A percentile compares a stretch with the other conserved stretches of the same genome.
Evolutionary conservation across 2,888 invertebrate species (phyloP).

Genomic region (Drosophila seclusa): DNA sequence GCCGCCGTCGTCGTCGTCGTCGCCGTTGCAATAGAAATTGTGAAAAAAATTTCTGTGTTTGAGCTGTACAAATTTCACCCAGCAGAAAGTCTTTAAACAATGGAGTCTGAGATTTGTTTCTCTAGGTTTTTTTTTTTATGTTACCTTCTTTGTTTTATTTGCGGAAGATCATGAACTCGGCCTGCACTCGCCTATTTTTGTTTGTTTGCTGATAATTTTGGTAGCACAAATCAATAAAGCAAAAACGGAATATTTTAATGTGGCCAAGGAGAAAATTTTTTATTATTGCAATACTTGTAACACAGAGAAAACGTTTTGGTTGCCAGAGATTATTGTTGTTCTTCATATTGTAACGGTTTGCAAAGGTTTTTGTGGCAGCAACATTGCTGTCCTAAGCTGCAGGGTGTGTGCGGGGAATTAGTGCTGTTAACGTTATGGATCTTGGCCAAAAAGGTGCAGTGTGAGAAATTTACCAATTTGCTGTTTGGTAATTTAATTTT

Average conservation of each 20-base stretch:
- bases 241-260: conserved; percentile 64
- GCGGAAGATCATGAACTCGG: conserved; percentile 74
- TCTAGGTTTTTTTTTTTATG: conserved; percentile 32
- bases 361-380: conserved; percentile 23
- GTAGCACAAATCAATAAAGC: conserved; percentile 78
- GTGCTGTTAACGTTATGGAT: conserved; percentile 37
- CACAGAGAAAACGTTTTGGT: conserved; percentile 56
- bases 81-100: conserved; percentile 63
- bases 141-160: conserved; percentile 30
- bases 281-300: conserved; percentile 56
- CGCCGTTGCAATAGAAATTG: conserved; percentile 40
- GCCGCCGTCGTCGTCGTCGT: background rate
- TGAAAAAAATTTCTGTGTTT: conserved; percentile 58
- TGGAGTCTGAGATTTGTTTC: conserved; percentile 63
- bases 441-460: conserved; percentile 29
- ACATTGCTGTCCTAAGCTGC: conserved; percentile 14
- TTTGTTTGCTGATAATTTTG: conserved; percentile 66
- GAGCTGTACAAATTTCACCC: conserved; percentile 65
- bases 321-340: conserved; percentile 47
- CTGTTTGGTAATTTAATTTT: background rate
- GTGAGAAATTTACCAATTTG: conserved; percentile 11
- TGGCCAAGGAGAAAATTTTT: conserved; percentile 50
- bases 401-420: background rate
- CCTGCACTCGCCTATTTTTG: conserved; percentile 21
- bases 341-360: conserved; percentile 61